Conservation (phyloP, 64 coral and sea anemone species). For the Stichodactyla helianthus region DNA sequence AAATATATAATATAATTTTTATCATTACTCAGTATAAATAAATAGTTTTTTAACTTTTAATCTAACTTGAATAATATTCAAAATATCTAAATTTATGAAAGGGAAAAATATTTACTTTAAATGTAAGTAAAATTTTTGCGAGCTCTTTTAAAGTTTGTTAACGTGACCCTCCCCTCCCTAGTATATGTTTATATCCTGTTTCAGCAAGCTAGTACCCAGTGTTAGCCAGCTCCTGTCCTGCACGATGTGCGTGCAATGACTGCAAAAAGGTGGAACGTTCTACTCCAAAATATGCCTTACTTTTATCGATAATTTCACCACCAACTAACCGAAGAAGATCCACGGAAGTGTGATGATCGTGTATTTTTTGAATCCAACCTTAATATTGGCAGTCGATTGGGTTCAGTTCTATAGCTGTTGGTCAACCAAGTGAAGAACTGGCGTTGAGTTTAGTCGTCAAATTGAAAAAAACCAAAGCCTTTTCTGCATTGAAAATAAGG, state of each 20-base stretch:
- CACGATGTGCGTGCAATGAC: background rate
- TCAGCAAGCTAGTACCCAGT: background rate
- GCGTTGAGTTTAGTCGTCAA: background rate
- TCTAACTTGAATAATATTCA: background rate
- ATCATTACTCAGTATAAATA: background rate
- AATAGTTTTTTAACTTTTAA: background rate
- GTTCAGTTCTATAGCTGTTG: background rate
- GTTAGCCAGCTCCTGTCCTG: background rate
- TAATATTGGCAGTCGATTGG: background rate
- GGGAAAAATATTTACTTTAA: background rate
- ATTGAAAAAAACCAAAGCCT: background rate
- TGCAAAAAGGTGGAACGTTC: background rate
- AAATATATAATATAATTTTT: background rate
- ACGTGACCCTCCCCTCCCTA: background rate
- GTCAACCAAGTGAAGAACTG: background rate
- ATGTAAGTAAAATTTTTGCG: background rate
- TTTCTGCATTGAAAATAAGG: background rate
- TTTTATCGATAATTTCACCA: background rate
- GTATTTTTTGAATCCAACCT: background rate
- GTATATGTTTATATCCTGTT: background rate
- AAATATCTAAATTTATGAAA: background rate
- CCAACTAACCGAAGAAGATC: background rate
- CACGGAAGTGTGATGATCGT: background rate
- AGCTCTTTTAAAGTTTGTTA: background rate
- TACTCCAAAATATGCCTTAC: background rate